phyloP scores from a whole-genome alignment of 2,797 vertebrate species.

The Rhabdomys pumilio region DNA sequence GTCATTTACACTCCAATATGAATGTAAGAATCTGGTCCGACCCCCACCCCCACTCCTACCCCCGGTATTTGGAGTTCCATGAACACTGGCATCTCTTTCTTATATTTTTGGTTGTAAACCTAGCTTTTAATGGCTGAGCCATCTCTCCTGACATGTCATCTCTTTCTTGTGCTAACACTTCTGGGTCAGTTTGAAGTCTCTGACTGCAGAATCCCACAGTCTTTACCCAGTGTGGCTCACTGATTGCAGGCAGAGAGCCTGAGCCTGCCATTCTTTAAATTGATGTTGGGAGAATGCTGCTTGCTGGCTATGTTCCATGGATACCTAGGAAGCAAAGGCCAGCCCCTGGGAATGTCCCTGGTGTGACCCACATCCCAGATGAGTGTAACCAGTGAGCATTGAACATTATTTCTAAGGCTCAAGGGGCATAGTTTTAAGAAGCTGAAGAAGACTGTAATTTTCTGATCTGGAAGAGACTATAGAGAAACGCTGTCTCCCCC shows the following conservation, averaged over 20 bases:
- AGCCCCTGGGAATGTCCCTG: not conserved
- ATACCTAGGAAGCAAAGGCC: not conserved
- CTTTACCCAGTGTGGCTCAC: not conserved
- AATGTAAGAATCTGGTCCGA: not conserved
- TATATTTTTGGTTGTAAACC: not conserved
- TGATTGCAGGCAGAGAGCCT: not conserved
- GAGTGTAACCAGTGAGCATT: not conserved
- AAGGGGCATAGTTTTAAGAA: conserved; percentile 43
- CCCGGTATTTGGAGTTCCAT: not conserved
- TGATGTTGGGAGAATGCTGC: not conserved
- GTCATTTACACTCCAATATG: not conserved
- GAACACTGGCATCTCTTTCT: not conserved
- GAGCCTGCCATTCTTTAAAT: not conserved
- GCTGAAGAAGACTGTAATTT: not conserved
- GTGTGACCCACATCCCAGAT: not conserved
- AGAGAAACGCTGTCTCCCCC: not conserved
- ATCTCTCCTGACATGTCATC: not conserved
- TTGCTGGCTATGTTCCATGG: not conserved
- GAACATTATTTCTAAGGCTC: conserved; percentile 7
- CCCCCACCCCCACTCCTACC: no score
- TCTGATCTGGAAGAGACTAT: not conserved
- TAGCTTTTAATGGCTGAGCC: no score
- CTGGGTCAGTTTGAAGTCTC: not conserved
- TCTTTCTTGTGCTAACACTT: not conserved
- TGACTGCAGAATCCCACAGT: not conserved